A percentile compares a stretch with the other conserved stretches of the same genome.
Evolutionary conservation across 92 coral and sea anemone species (phyloP).

Genomic region (Diadumene lineata): DNA sequence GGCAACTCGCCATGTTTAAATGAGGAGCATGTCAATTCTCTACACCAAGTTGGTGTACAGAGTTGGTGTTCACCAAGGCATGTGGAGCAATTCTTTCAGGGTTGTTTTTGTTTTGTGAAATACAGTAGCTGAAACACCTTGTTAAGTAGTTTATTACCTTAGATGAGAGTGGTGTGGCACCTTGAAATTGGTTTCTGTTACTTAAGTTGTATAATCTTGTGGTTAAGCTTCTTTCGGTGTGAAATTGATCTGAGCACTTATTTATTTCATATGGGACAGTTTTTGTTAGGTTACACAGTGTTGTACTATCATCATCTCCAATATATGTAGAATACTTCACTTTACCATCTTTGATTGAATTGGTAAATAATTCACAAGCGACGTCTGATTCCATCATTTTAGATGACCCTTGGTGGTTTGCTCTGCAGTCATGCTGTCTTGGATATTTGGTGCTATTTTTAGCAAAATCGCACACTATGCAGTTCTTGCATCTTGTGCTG

Average conservation of each 20-base stretch:
- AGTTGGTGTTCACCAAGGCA: slow-evolving; percentile 61
- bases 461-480: slow-evolving; percentile 43
- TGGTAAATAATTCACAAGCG: slow-evolving; percentile 40
- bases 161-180: slow-evolving; percentile 13
- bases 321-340: slow-evolving; percentile 41
- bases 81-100: slow-evolving; percentile 41
- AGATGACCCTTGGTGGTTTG: slow-evolving; percentile 55
- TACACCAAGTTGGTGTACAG: slow-evolving; percentile 59
- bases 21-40: slow-evolving; percentile 5
- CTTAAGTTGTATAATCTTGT: slow-evolving; percentile 14
- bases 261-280: slow-evolving; percentile 10
- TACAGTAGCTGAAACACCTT: slow-evolving; percentile 47
- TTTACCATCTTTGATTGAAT: slow-evolving; percentile 16
- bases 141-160: slow-evolving; percentile 37
- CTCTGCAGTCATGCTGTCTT: slow-evolving; percentile 56
- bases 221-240: slow-evolving; percentile 16
- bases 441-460: slow-evolving; percentile 17
- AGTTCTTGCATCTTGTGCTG: slow-evolving; percentile 44
- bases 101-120: slow-evolving; percentile 54
- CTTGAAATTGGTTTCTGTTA: slow-evolving; percentile 8
- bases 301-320: slow-evolving; percentile 24
- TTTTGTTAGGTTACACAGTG: neutral
- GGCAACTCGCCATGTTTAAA: slow-evolving; percentile 54
- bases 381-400: slow-evolving; percentile 50
- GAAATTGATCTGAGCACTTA: slow-evolving; percentile 23